Percentiles rank a stretch among this genome's conserved stretches.
phyloP scores from a whole-genome alignment of 2,797 vertebrate species.

The Cheirogaleus major region DNA sequence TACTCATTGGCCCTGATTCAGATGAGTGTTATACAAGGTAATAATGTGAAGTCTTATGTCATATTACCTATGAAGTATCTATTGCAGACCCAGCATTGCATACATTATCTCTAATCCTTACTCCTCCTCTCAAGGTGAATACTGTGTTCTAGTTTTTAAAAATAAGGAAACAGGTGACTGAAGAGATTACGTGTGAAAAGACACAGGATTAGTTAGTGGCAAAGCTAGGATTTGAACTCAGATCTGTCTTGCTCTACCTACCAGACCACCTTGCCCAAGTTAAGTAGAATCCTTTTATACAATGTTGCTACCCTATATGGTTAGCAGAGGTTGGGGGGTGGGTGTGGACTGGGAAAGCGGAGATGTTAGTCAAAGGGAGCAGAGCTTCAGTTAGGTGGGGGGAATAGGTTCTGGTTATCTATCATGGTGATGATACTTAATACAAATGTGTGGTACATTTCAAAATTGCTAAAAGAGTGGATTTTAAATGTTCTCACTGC shows the following conservation, averaged over 20 bases:
- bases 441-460: background rate
- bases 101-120: background rate
- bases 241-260: background rate
- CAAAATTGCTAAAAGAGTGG: background rate
- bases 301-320: background rate
- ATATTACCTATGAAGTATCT: background rate
- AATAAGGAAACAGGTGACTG: background rate
- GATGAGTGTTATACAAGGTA: background rate
- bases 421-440: background rate
- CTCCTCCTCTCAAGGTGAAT: background rate
- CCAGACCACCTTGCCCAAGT: background rate
- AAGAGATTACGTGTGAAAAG: background rate
- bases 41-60: background rate
- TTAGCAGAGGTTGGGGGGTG: background rate
- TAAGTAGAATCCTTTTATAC: background rate
- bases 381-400: background rate
- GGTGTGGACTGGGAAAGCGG: background rate
- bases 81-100: background rate
- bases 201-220: background rate
- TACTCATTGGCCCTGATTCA: background rate
- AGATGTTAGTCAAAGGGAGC: background rate
- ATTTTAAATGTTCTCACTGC: background rate
- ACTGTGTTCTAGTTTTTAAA: background rate
- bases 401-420: background rate
- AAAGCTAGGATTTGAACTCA: background rate